Conservation (phyloP, 2,797 vertebrate genomes). For the Sciurus carolinensis region DNA sequence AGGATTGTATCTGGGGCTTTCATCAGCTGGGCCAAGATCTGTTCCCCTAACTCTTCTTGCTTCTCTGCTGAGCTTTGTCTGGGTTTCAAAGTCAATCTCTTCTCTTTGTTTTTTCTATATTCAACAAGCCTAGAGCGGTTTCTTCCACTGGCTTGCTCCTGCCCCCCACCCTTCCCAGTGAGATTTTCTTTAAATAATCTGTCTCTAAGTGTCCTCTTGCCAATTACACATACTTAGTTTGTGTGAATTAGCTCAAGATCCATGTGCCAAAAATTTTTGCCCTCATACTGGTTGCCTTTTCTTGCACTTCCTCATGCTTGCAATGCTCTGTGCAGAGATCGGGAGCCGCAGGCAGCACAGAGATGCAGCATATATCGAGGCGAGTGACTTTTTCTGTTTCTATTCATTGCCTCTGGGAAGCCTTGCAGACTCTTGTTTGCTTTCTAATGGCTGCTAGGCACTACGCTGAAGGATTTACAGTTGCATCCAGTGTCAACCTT, state of each 20-base stretch:
- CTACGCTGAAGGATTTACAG: constrained; percentile 72
- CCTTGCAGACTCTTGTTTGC: constrained; percentile 48
- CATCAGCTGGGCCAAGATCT: neutral
- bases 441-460: constrained; percentile 36
- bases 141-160: neutral
- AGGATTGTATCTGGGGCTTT: constrained; percentile 62
- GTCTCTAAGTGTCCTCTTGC: neutral
- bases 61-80: constrained; percentile 20
- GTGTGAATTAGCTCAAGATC: constrained; percentile 7
- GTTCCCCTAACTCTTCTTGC: neutral
- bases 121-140: neutral
- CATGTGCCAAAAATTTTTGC: neutral
- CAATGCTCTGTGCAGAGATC: constrained; percentile 19
- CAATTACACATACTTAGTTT: neutral
- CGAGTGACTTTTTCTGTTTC: constrained; percentile 60
- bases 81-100: neutral
- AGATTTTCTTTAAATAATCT: neutral
- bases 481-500: neutral
- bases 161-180: neutral
- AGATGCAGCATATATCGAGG: neutral
- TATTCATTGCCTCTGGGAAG: constrained; percentile 65
- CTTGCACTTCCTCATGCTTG: neutral
- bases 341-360: neutral
- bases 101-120: neutral
- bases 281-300: neutral